Conservation (phyloP, 2,797 vertebrate species). For the Coilia nasus region DNA sequence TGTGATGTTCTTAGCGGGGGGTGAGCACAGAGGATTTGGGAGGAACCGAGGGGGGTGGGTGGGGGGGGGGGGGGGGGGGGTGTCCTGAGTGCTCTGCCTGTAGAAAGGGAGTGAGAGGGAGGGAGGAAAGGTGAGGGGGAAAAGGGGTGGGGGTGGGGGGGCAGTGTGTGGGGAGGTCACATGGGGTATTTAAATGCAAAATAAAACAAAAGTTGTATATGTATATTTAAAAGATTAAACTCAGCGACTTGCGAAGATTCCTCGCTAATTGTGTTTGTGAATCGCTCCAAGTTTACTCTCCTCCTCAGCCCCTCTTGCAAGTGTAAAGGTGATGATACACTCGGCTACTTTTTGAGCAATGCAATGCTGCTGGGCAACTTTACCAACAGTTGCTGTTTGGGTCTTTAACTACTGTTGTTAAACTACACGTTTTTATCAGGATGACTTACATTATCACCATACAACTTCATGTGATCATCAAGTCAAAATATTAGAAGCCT, state of each 20-base stretch:
- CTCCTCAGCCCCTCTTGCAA: no score
- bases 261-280: constrained; percentile 31
- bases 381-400: no score
- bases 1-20: constrained; percentile 59
- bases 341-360: no score
- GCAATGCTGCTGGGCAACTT: no score
- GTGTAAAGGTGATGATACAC: no score
- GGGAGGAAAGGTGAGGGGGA: neutral
- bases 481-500: no score
- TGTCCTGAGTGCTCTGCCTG: neutral
- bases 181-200: constrained; percentile 59
- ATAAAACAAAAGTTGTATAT: constrained; percentile 62
- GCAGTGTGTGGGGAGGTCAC: constrained; percentile 35
- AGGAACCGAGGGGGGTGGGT: neutral
- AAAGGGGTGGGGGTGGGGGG: constrained; percentile 29
- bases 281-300: neutral
- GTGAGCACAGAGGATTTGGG: constrained; percentile 62
- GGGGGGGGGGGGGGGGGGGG: neutral
- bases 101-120: neutral
- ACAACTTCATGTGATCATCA: no score
- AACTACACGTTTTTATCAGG: no score
- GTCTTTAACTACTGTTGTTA: no score
- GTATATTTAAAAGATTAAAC: constrained; percentile 82
- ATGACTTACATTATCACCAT: no score
- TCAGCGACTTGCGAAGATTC: constrained; percentile 69